Evolutionary conservation across 2,113 vertebrate genomes (phyloP), one percentile per base, ranked within the genome.

Genomic region (Centropus unirufus): DNA sequence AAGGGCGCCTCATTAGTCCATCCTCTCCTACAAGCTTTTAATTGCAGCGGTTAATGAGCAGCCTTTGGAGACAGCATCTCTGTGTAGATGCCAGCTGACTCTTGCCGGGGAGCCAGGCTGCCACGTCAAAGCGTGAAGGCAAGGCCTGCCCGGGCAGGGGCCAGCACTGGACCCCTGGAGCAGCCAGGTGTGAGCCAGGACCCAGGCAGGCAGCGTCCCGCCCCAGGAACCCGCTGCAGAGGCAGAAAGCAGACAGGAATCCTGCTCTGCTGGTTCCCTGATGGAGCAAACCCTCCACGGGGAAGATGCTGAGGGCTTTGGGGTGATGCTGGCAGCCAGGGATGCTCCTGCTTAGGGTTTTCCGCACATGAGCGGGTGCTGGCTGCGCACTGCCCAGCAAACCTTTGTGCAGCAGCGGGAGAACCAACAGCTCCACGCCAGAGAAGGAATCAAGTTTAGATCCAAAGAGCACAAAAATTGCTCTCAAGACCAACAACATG

Each of bases 1-100:
- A 64, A 75, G 36, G 51, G 42, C 0, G 6, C 39, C 82, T 91
- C 10, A 1, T 92, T 70, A 90, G 68, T 22, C 40, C 30, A 14
- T 66, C 58, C 40, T 61, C 72, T 83, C 69, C 68, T 72, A 44
- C 91, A 16, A 92, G 61, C 81, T 84, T 75, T 94, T 89, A 91
- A 92, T 95, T 92, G 84, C 0, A 0, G 76, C 39, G 59, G 22
- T 76, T 74, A 85, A 87, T 5, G 40, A 80, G n/a, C 54, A 80
- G 44, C 19, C 54, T 61, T 80, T 63, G 54, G 44, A 91, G 79
- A 83, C 44, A 40, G 63, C 46, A 69, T 54, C 80, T 83, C 86
- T 0, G 0, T 66, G 52, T 61, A 90, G 57, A 75, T 0, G 0
- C 42, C 0, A 0, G 34, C 57, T 57, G 76, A 64, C n/a, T 67